A percentile compares a stretch with the other conserved stretches of the same genome.
These are phyloP conservation scores for Ophion ellenae DNA, from an alignment of 2,888 invertebrate species.

Conservation along the genomic window DNA sequence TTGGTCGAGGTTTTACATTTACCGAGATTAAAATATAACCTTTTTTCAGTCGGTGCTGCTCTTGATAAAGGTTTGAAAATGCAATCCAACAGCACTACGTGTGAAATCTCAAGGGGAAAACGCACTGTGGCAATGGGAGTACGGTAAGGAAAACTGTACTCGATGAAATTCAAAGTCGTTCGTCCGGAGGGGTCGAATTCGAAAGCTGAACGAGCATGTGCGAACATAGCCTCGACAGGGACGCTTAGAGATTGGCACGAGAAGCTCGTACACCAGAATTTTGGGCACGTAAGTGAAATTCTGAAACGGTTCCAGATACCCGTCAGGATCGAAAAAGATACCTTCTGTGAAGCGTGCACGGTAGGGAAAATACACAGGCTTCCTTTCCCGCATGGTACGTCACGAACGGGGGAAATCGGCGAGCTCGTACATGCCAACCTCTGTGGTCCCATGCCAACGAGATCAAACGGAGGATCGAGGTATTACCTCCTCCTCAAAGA, in stretches of 20 bases:
- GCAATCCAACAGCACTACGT: no score
- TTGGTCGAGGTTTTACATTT: conserved; percentile 37
- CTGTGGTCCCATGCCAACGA: conserved; percentile 40
- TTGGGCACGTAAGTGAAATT: background rate
- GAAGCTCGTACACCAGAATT: background rate
- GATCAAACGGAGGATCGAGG: background rate
- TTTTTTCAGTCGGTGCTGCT: conserved; percentile 29
- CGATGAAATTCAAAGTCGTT: no score
- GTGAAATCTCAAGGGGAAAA: no score
- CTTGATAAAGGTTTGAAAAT: conserved; percentile 53
- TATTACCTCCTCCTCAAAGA: conserved; percentile 6
- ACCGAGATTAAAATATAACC: conserved; percentile 37
- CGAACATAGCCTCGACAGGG: no score
- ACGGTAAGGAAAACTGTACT: no score
- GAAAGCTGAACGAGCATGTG: no score
- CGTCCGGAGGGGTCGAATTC: no score
- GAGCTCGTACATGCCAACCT: background rate
- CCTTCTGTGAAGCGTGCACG: background rate
- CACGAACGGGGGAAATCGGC: background rate
- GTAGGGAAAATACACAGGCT: conserved; percentile 8
- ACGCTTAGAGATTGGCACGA: conserved; percentile 21
- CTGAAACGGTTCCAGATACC: background rate
- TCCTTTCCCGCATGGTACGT: background rate
- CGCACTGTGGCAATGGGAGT: no score
- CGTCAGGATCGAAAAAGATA: background rate